Evolutionary conservation across 2,797 vertebrate genomes (phyloP).

Genomic region (Craterocephalus amniculus): DNA sequence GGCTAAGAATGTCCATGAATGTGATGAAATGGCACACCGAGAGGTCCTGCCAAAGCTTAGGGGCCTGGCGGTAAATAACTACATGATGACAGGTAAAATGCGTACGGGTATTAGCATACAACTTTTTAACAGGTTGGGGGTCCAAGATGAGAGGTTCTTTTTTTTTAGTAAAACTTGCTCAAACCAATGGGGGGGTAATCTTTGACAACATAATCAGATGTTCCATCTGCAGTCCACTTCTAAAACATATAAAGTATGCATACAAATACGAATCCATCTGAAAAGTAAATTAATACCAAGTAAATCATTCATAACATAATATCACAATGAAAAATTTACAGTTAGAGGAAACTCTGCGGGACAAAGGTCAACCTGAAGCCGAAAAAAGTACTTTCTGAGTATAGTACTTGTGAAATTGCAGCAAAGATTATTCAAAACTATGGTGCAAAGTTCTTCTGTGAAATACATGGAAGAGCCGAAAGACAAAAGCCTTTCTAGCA

Average conservation of each 20-base stretch:
- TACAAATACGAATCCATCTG: not conserved
- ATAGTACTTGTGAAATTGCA: too few species aligned
- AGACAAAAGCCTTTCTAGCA: not conserved
- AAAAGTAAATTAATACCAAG: too few species aligned
- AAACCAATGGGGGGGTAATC: too few species aligned
- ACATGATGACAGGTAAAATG: conserved; percentile 14
- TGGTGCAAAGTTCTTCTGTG: not conserved
- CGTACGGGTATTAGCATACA: not conserved
- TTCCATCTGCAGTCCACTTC: not conserved
- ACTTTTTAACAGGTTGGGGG: not conserved
- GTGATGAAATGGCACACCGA: conserved; percentile 51
- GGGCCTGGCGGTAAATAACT: not conserved
- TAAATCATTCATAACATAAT: not conserved
- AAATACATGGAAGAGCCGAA: not conserved
- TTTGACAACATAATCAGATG: not conserved
- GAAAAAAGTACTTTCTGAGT: not conserved
- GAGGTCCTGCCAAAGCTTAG: conserved; percentile 10
- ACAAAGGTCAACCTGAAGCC: not conserved
- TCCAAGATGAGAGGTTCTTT: not conserved
- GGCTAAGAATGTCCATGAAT: conserved; percentile 41
- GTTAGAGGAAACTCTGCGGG: too few species aligned
- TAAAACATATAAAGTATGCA: not conserved
- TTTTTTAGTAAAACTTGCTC: too few species aligned
- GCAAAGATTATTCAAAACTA: too few species aligned
- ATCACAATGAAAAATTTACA: too few species aligned